A percentile compares a stretch with the other conserved stretches of the same genome.
Conservation (phyloP, 2,113 vertebrate species). For the Syngnathus typhle region DNA sequence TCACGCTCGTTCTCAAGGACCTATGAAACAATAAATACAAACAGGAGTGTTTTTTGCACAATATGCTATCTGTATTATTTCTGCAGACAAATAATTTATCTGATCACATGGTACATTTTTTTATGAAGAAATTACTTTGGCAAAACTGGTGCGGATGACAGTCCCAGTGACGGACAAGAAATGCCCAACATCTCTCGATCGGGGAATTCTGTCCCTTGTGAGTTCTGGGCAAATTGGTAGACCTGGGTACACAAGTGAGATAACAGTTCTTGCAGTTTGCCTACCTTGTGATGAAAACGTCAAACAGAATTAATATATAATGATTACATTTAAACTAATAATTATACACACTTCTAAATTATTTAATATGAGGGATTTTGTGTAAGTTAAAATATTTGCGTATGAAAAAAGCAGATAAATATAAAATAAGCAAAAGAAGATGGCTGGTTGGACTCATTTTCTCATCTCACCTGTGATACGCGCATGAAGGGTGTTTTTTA, state of each 20-base stretch:
- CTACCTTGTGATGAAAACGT: neutral
- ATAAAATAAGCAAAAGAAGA: neutral
- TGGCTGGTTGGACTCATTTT: neutral
- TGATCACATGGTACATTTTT: too few relatives aligned
- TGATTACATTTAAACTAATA: too few relatives aligned
- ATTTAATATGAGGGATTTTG: too few relatives aligned
- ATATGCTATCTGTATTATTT: too few relatives aligned
- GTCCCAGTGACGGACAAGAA: slow-evolving; percentile 92
- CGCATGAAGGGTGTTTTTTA: slow-evolving; percentile 79
- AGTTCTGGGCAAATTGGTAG: slow-evolving; percentile 92
- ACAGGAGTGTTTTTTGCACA: too few relatives aligned
- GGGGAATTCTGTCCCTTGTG: slow-evolving; percentile 88
- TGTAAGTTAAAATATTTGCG: too few relatives aligned
- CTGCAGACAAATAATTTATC: too few relatives aligned
- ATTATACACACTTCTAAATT: too few relatives aligned
- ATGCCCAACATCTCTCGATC: slow-evolving; percentile 84
- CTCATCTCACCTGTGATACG: slow-evolving; percentile 80
- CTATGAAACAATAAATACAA: slow-evolving; percentile 13
- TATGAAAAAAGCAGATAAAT: too few relatives aligned
- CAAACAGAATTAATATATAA: neutral
- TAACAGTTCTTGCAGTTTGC: neutral
- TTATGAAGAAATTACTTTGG: slow-evolving; percentile 66
- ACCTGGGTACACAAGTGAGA: slow-evolving; percentile 64
- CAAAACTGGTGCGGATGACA: slow-evolving; percentile 83
- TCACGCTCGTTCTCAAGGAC: slow-evolving; percentile 88